Evolutionary conservation across 2,797 vertebrate genomes (phyloP), one percentile per base, ranked within the genome.

Genomic region (Arrhamphus sclerolepis): DNA sequence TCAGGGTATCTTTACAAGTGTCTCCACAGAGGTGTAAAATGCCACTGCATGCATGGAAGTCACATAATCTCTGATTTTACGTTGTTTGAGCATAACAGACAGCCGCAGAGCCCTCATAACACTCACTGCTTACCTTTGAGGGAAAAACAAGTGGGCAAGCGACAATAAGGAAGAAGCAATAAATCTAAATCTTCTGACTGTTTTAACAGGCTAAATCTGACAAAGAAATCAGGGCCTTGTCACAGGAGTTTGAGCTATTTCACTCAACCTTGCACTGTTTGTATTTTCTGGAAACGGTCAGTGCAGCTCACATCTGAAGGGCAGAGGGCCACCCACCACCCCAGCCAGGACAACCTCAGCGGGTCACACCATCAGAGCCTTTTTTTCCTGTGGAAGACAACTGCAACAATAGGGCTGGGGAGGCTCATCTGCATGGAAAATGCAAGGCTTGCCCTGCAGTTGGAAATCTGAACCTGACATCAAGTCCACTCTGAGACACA

Each of bases 311-410:
- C 70, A 58, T 22, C 48, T 8, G n/a, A 44, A 77, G 72, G 70
- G 48, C 63, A 66, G 60, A 60, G 48, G 66, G 62, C 67, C 49
- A 66, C 55, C 69, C 21, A 64, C 62, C 63, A 42, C 61, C 55
- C 41, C 38, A 40, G 57, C 62, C 17, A 16, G 58, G 60, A 68
- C 67, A 61, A 28, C 56, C 73, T 56, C 63, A 42, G 71, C 59
- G 29, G 43, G 78, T 65, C 21, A 58, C 67, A 41, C 54, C 46
- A 47, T 39, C 62, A 20, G 52, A 61, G 43, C 65, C 70, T 62
- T 75, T 75, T 87, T 89, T 85, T 78, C 83, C 62, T 46, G 34
- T 86, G 81, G 77, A 82, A 65, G 62, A 90, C 88, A 85, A 89
- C 86, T 62, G 80, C 62, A 61, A 66, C 62, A 24, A 75, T 48